These are phyloP conservation scores for Drosophila mulleri DNA, from an alignment of 2,888 invertebrate genomes.

Conservation along the genomic window DNA sequence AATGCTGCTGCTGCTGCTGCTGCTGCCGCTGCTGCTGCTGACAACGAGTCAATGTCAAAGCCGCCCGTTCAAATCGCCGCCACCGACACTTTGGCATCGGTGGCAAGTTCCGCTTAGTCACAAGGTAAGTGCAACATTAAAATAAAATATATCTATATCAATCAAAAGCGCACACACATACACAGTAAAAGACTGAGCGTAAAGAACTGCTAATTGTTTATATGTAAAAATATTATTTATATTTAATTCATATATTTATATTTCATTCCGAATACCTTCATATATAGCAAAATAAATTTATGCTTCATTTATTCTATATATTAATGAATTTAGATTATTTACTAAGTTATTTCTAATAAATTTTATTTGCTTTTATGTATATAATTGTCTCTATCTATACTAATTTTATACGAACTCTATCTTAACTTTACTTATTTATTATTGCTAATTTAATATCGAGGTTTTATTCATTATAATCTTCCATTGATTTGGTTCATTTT, in stretches of 20 bases:
- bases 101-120: slow-evolving; percentile 78
- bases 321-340: background rate
- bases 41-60: slow-evolving; percentile 58
- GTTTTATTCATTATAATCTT: too few relatives aligned
- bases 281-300: too few relatives aligned
- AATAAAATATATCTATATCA: background rate
- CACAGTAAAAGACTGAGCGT: slow-evolving; percentile 3
- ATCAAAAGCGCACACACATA: background rate
- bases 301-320: too few relatives aligned
- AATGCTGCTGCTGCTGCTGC: slow-evolving; percentile 11
- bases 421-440: too few relatives aligned
- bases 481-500: background rate
- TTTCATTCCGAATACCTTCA: background rate
- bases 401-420: too few relatives aligned
- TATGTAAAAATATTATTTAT: background rate
- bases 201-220: background rate
- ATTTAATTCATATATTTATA: background rate
- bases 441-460: too few relatives aligned
- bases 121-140: slow-evolving; percentile 61
- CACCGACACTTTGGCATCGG: slow-evolving; percentile 69
- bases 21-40: slow-evolving; percentile 16
- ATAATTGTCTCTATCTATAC: too few relatives aligned
- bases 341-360: background rate
- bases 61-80: slow-evolving; percentile 72
- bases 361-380: too few relatives aligned